Conservation (phyloP, 30 jellyfish, hydroid and myxozoan genomes). For the Mastigias papua region DNA sequence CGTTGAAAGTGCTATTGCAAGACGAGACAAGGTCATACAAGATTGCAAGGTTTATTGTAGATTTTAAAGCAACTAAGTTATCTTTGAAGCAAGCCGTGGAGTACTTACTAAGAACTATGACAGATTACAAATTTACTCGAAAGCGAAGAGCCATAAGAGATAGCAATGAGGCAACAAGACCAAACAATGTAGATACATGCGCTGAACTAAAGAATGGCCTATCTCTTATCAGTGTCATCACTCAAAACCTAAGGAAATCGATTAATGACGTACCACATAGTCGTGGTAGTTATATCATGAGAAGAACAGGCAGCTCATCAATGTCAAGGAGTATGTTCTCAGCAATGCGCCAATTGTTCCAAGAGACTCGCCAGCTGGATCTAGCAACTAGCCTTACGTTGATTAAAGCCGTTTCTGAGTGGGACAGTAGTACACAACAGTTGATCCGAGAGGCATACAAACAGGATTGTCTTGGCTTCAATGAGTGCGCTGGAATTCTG, state of each 20-base stretch:
- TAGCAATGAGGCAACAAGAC: not conserved
- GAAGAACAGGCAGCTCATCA: conserved; percentile 13
- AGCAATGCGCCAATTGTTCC: conserved; percentile 48
- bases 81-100: conserved; percentile 48
- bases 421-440: conserved; percentile 40
- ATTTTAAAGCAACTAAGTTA: conserved; percentile 32
- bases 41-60: conserved; percentile 42
- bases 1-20: conserved; percentile 51
- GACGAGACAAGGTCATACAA: conserved; percentile 45
- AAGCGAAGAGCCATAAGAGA: conserved; percentile 31
- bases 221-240: not conserved
- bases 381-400: not conserved
- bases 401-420: conserved; percentile 5
- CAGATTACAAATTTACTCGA: conserved; percentile 46
- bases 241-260: conserved; percentile 3
- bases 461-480: conserved; percentile 56
- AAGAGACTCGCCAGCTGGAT: conserved; percentile 9
- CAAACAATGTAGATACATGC: conserved; percentile 31
- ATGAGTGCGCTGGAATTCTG: conserved; percentile 64
- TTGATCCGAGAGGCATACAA: conserved; percentile 31
- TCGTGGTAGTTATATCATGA: not conserved
- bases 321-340: conserved; percentile 8
- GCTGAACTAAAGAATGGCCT: conserved; percentile 12
- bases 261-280: not conserved
- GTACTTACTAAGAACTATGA: conserved; percentile 36